Evolutionary conservation across 2,888 invertebrate species (phyloP).

Genomic region (Charanyca ferruginea): DNA sequence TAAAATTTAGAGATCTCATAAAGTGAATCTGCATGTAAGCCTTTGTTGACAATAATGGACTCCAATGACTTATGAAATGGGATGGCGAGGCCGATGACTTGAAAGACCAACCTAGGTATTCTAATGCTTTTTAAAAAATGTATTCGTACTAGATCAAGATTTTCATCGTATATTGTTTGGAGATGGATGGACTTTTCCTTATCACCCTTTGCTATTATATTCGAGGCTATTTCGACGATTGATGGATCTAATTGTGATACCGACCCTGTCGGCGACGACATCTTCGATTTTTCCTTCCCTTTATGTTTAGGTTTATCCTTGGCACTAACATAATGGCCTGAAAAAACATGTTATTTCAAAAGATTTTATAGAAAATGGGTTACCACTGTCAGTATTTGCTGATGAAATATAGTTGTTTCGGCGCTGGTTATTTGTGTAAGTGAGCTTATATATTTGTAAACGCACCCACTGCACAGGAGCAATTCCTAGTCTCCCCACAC

Average conservation of each 20-base stretch:
- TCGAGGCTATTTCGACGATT: rapidly evolving
- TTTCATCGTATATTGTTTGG: slow-evolving; percentile 64
- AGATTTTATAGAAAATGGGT: neutral
- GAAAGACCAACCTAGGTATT: slow-evolving; percentile 71
- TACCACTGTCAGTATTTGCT: no score
- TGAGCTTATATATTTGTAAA: no score
- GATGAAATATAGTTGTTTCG: no score
- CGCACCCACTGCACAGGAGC: no score
- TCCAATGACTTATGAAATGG: slow-evolving; percentile 69
- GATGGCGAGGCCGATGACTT: slow-evolving; percentile 71
- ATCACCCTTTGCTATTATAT: rapidly evolving
- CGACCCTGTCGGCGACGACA: no score
- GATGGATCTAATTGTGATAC: neutral
- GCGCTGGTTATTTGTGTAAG: no score
- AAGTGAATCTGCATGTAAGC: slow-evolving; percentile 65
- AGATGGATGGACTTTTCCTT: slow-evolving; percentile 36
- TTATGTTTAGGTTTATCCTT: neutral
- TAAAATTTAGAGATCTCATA: slow-evolving; percentile 74
- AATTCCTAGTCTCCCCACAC: no score
- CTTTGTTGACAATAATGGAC: slow-evolving; percentile 69
- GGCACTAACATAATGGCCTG: slow-evolving; percentile 20
- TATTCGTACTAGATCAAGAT: slow-evolving; percentile 69
- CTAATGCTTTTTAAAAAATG: slow-evolving; percentile 69
- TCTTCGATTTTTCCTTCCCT: neutral
- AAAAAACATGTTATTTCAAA: slow-evolving; percentile 1